Evolutionary conservation across 1,140 invertebrate genomes (phyloP).

Genomic region (Caerostris extrusa): DNA sequence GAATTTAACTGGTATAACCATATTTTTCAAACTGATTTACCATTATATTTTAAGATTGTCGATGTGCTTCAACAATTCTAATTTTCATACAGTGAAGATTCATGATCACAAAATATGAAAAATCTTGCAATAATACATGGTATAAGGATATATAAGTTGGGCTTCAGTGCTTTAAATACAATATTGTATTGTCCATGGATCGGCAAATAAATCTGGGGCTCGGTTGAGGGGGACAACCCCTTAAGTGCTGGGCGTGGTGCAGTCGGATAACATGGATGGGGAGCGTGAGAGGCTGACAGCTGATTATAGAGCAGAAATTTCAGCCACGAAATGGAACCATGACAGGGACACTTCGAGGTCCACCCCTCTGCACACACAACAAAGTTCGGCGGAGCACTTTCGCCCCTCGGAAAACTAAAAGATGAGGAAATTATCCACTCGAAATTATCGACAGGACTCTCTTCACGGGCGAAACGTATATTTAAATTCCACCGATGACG

Average conservation of each 20-base stretch:
- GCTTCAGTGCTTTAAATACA: background rate
- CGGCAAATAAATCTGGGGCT: background rate
- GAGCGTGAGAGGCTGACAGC: slow-evolving; percentile 73
- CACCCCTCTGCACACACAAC: slow-evolving; percentile 56
- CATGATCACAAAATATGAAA: too few species aligned
- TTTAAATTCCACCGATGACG: slow-evolving; percentile 32
- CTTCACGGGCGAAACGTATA: slow-evolving; percentile 1
- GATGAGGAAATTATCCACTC: slow-evolving; percentile 40
- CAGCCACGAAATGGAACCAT: slow-evolving; percentile 68
- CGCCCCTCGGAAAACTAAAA: slow-evolving; percentile 42
- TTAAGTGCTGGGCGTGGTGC: slow-evolving; percentile 67
- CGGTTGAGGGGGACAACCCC: slow-evolving; percentile 16
- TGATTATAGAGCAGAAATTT: slow-evolving; percentile 74
- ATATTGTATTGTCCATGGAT: background rate
- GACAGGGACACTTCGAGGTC: slow-evolving; percentile 50
- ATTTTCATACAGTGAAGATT: too few species aligned
- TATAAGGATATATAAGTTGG: background rate
- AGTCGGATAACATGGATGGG: slow-evolving; percentile 62
- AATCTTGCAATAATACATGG: too few species aligned
- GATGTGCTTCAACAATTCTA: too few species aligned
- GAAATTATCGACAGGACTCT: slow-evolving; percentile 47
- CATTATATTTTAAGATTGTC: too few species aligned
- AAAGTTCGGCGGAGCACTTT: slow-evolving; percentile 18
- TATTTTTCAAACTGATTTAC: too few species aligned
- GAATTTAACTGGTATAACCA: too few species aligned